phyloP scores from a whole-genome alignment of 2,888 invertebrate genomes.

The Drosophila nr. perissopoda region DNA sequence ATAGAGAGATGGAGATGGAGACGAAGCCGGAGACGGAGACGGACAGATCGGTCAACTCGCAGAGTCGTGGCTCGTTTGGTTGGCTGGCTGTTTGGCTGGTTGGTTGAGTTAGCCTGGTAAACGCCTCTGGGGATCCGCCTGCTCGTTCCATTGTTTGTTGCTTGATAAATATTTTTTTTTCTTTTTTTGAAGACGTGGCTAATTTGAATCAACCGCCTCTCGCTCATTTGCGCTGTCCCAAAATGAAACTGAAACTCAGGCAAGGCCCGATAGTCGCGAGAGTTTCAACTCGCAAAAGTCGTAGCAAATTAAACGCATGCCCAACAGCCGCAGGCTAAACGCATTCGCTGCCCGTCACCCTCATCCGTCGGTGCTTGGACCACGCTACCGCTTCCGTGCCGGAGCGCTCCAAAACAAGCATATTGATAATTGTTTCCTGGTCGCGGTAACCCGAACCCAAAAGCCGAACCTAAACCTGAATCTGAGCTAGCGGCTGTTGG shows the following conservation, averaged over 20 bases:
- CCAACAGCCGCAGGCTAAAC: conserved; percentile 63
- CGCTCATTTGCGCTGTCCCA: conserved; percentile 81
- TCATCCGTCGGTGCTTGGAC: conserved; percentile 17
- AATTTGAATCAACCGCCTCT: conserved; percentile 81
- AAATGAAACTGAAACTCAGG: conserved; percentile 66
- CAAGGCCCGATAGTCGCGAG: conserved; percentile 29
- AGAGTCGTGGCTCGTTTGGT: conserved; percentile 62
- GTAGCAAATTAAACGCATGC: conserved; percentile 77
- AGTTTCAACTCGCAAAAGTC: conserved; percentile 17
- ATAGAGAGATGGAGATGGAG: conserved; percentile 50
- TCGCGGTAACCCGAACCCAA: conserved; percentile 69
- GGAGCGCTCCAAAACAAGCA: conserved; percentile 65
- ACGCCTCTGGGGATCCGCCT: conserved; percentile 76
- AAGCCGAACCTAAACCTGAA: conserved; percentile 57
- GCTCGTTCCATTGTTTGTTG: conserved; percentile 79
- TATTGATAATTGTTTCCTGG: conserved; percentile 80
- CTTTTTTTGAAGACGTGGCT: conserved; percentile 72
- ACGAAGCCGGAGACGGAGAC: conserved; percentile 26
- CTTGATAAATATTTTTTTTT: conserved; percentile 59
- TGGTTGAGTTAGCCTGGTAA: conserved; percentile 65
- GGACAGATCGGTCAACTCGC: conserved; percentile 46
- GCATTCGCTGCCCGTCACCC: conserved; percentile 40
- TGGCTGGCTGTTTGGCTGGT: conserved; percentile 33
- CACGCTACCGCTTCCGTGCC: conserved; percentile 67
- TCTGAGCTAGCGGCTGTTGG: conserved; percentile 42